These are phyloP conservation scores for Timema podura DNA, from an alignment of 2,888 invertebrate genomes.

Conservation along the genomic window DNA sequence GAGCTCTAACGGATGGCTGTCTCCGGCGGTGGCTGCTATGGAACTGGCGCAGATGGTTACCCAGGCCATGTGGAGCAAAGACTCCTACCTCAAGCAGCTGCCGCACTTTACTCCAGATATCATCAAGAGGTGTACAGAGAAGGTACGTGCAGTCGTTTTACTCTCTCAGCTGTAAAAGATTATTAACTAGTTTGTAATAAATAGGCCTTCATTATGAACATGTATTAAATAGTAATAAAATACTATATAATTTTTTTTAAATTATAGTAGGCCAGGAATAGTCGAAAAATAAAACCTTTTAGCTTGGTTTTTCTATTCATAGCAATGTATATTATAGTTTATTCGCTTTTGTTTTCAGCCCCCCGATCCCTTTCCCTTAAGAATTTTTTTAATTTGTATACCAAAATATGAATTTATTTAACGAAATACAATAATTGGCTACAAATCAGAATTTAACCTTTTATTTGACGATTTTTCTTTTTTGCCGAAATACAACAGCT, in stretches of 20 bases:
- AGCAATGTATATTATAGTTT: too few relatives aligned
- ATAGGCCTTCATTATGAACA: neutral
- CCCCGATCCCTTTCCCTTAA: too few relatives aligned
- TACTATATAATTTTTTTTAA: constrained; percentile 22
- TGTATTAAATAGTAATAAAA: constrained; percentile 17
- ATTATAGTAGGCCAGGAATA: too few relatives aligned
- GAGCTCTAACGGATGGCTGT: constrained; percentile 95
- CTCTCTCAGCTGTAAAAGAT: neutral
- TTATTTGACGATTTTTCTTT: too few relatives aligned
- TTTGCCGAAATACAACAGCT: too few relatives aligned
- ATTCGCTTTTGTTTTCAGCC: too few relatives aligned
- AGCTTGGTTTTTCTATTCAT: too few relatives aligned
- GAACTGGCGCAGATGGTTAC: constrained; percentile 99
- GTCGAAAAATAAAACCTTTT: too few relatives aligned
- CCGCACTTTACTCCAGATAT: constrained; percentile 91
- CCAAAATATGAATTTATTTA: too few relatives aligned
- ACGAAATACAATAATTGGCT: too few relatives aligned
- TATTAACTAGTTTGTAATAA: neutral
- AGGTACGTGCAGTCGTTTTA: constrained; percentile 50
- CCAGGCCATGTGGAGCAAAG: constrained; percentile 99
- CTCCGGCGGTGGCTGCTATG: constrained; percentile 98
- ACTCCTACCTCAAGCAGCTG: constrained; percentile 93
- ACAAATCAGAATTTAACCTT: too few relatives aligned
- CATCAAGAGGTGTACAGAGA: constrained; percentile 86
- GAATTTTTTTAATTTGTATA: too few relatives aligned